A percentile compares a stretch with the other conserved stretches of the same genome.
Conservation (phyloP, 37 sponge, comb jelly and placozoan species). For the Lycopodina hypogea region DNA sequence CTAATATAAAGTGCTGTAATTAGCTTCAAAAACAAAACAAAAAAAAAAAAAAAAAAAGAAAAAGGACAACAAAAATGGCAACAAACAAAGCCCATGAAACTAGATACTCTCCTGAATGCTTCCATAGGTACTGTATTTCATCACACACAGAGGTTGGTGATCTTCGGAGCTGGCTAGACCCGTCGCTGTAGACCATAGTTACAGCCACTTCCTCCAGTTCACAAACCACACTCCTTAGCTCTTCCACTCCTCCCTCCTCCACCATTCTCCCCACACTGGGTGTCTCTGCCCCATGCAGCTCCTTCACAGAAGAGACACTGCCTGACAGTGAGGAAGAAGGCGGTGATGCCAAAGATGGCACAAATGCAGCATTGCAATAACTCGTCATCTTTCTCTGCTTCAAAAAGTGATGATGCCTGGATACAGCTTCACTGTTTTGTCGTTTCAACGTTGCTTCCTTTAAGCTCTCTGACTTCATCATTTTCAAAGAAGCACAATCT, state of each 20-base stretch:
- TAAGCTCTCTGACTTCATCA: no score
- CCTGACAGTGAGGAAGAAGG: neutral
- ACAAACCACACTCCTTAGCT: neutral
- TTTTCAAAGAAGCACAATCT: no score
- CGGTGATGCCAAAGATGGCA: neutral
- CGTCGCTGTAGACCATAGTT: slow-evolving; percentile 37
- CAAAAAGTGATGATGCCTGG: neutral
- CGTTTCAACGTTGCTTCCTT: no score
- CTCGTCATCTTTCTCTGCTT: neutral
- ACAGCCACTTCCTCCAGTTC: slow-evolving; percentile 33
- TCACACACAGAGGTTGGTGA: neutral
- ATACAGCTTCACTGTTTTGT: neutral
- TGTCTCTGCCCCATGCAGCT: neutral
- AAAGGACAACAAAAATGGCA: no score
- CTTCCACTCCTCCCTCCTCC: slow-evolving; percentile 1
- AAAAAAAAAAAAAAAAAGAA: no score
- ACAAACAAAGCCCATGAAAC: no score
- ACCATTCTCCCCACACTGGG: neutral
- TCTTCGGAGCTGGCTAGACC: slow-evolving; percentile 36
- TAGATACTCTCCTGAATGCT: no score
- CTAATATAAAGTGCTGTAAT: no score
- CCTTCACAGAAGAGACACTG: neutral
- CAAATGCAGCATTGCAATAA: neutral
- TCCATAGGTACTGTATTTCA: neutral
- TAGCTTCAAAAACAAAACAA: no score